Conservation (phyloP, 2,888 invertebrate genomes). For the Clivina fossor region DNA sequence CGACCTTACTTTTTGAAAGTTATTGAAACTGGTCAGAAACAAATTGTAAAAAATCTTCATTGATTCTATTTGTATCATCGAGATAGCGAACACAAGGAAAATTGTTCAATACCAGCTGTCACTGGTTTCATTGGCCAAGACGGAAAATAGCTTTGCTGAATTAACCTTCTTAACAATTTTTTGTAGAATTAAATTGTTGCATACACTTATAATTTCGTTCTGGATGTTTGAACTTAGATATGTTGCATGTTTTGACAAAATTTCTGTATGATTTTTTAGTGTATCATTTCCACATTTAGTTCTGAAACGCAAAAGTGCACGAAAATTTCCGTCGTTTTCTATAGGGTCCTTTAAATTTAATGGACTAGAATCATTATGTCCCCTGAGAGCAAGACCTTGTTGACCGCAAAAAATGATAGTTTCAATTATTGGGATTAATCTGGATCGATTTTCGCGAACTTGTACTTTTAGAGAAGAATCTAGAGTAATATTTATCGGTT, state of each 20-base stretch:
- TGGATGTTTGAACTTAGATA: conserved; percentile 38
- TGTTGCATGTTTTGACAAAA: conserved; percentile 29
- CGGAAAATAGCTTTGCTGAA: conserved; percentile 29
- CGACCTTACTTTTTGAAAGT: no score
- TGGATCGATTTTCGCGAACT: conserved; percentile 3
- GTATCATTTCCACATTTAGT: conserved; percentile 35
- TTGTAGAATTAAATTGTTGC: conserved; percentile 20
- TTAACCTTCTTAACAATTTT: conserved; percentile 34
- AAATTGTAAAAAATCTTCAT: no score
- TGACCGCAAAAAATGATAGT: conserved; percentile 4
- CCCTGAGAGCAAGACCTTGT: conserved; percentile 3
- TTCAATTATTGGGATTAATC: neutral
- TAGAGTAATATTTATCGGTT: conserved; percentile 9
- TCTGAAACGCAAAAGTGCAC: conserved; percentile 36
- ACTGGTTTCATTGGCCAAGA: conserved; percentile 40
- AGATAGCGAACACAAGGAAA: conserved; percentile 12
- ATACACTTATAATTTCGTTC: conserved; percentile 37
- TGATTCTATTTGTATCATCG: conserved; percentile 8
- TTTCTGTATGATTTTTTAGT: conserved; percentile 36
- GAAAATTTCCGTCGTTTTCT: conserved; percentile 39
- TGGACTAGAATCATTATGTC: neutral
- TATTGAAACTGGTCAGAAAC: no score
- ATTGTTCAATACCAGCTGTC: conserved; percentile 34
- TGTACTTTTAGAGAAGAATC: neutral
- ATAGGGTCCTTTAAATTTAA: neutral